A percentile compares a stretch with the other conserved stretches of the same genome.
Evolutionary conservation across 1,140 invertebrate genomes (phyloP).

Genomic region (Colletes latitarsis): DNA sequence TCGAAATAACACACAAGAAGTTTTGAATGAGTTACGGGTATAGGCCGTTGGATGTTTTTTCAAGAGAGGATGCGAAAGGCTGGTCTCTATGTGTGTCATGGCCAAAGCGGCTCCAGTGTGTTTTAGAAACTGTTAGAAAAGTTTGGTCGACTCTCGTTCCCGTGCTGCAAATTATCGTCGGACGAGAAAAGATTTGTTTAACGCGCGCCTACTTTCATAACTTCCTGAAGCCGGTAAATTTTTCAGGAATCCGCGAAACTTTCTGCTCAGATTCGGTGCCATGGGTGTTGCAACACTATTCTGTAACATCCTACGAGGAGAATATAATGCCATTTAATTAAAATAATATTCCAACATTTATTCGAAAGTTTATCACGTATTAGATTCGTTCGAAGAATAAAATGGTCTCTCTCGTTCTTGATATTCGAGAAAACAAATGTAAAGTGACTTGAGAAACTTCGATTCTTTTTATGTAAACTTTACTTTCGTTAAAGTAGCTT

Average conservation of each 20-base stretch:
- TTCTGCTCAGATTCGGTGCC: not conserved
- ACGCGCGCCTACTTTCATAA: conserved; percentile 30
- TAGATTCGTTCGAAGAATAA: too few relatives aligned
- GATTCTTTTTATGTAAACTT: too few relatives aligned
- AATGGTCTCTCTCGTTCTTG: too few relatives aligned
- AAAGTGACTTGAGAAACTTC: too few relatives aligned
- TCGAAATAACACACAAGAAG: conserved; percentile 31
- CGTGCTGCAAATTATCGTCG: conserved; percentile 57
- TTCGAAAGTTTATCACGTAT: too few relatives aligned
- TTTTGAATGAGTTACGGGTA: conserved; percentile 56
- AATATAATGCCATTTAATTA: too few relatives aligned
- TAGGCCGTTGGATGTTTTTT: conserved; percentile 54
- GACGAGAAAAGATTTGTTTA: conserved; percentile 31
- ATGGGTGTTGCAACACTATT: not conserved
- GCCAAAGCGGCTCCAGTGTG: conserved; percentile 51
- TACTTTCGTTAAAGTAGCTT: too few relatives aligned
- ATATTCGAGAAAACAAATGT: too few relatives aligned
- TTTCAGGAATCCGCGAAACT: not conserved
- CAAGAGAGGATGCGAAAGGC: conserved; percentile 66
- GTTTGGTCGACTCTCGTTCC: conserved; percentile 30
- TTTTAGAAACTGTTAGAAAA: conserved; percentile 68
- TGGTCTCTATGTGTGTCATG: conserved; percentile 63
- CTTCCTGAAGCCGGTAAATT: conserved; percentile 7
- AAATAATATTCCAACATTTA: too few relatives aligned
- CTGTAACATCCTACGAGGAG: too few relatives aligned